Evolutionary conservation across 2,113 vertebrate genomes (phyloP), one percentile per base, ranked within the genome.

Genomic region (Talpa occidentalis): DNA sequence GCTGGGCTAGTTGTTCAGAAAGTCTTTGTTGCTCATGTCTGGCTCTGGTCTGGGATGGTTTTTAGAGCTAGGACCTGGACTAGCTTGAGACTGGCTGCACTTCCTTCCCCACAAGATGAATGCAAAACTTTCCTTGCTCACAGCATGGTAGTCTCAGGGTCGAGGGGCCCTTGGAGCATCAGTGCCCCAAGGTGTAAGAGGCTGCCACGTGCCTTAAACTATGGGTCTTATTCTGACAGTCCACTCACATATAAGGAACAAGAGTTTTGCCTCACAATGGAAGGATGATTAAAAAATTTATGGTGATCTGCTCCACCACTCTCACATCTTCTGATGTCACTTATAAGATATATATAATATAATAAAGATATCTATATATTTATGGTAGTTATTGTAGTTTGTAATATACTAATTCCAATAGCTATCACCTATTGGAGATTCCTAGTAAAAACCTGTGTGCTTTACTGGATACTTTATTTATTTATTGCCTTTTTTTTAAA

Each of bases 341-440:
- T 16, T 54, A 21, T 54, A 21, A 54, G 16, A 19, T 54, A 54
- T 54, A 19, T 54, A 24, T 90, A 52, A 88, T 74, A 32, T 91
- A 44, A 44, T 44, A 44, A 6, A 44, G 44, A 52, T 52, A 52
- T 52, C 3, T 52, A 44, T 5, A 52, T 52, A 52, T 52, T 2
- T 54, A 21, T 88, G 76, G 44, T 60, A 70, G 82, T 78, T 88
- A 59, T 35, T 93, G 54, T 21, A 56, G 73, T 90, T 88, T 90
- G 81, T 67, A 76, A 81, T 93, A 90, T 97, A 67, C 66, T 91
- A 59, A 81, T 94, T 49, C 67, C 74, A 86, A 42, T 86, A 94
- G 72, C 64, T 91, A 12, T 82, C 59, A 93, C 64, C 47, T 56
- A 70, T 56, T 24, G 26, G 40, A 26, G 87, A 62, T 56, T 59